Percentiles rank a stretch among this genome's conserved stretches.
phyloP scores from a whole-genome alignment of 2,113 vertebrate species.

The Girardinichthys multiradiatus region DNA sequence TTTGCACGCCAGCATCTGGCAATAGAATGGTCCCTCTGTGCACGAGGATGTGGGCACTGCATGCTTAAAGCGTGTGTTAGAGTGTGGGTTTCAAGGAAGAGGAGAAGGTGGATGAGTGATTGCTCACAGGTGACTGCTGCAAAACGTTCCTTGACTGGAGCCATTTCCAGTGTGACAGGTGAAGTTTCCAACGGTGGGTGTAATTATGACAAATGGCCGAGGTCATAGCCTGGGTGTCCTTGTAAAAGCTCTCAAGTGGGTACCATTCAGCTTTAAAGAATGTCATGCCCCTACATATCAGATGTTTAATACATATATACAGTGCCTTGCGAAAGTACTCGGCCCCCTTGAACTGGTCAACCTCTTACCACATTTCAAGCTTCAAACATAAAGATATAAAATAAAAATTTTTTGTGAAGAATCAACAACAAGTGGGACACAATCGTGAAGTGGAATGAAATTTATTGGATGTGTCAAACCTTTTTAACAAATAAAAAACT shows the following conservation, averaged over 20 bases:
- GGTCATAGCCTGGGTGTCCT: slow-evolving; percentile 32
- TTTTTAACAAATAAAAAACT: too few relatives aligned
- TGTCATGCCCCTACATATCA: neutral
- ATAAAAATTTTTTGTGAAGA: too few relatives aligned
- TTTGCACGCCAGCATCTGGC: slow-evolving; percentile 61
- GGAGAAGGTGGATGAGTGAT: slow-evolving; percentile 61
- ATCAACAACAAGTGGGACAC: too few relatives aligned
- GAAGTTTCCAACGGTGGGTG: slow-evolving; percentile 49
- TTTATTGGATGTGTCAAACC: too few relatives aligned
- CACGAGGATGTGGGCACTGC: slow-evolving; percentile 16
- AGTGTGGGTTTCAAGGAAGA: slow-evolving; percentile 42
- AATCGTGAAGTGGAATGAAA: too few relatives aligned
- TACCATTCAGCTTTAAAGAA: neutral
- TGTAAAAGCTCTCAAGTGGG: slow-evolving; percentile 1
- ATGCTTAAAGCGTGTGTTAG: slow-evolving; percentile 5
- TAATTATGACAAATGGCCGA: slow-evolving; percentile 52
- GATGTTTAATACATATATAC: slow-evolving; percentile 5
- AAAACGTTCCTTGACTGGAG: slow-evolving; percentile 24
- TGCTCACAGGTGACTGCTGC: slow-evolving; percentile 67
- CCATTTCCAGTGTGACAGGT: slow-evolving; percentile 29
- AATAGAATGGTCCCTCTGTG: slow-evolving; percentile 67
- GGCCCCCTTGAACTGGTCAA: too few relatives aligned
- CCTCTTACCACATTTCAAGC: too few relatives aligned
- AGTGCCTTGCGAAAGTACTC: too few relatives aligned
- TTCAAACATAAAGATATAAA: too few relatives aligned